phyloP scores from a whole-genome alignment of 2,113 vertebrate genomes.

The Acanthisitta chloris region DNA sequence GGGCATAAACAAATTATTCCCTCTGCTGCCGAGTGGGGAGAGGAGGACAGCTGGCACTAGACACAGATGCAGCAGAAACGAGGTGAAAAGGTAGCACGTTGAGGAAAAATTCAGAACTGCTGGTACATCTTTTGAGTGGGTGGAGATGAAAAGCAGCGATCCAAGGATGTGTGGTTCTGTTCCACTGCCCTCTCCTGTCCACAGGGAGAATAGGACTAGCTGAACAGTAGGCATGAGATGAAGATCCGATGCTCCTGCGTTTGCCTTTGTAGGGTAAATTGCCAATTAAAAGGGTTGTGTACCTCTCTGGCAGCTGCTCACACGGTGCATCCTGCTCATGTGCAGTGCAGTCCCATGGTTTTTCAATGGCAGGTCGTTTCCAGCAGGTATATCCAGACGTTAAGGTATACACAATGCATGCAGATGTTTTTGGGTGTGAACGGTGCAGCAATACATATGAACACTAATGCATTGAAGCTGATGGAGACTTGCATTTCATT shows the following conservation, averaged over 20 bases:
- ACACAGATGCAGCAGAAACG: not conserved
- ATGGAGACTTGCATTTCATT: not conserved
- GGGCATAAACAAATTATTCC: conserved; percentile 1
- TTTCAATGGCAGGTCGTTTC: not conserved
- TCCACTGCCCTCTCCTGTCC: conserved; percentile 48
- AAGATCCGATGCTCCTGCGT: accelerated
- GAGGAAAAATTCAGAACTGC: not conserved
- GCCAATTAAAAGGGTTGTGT: not conserved
- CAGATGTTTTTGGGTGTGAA: not conserved
- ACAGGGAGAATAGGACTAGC: not conserved
- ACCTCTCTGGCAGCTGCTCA: not conserved
- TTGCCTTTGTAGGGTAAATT: not conserved
- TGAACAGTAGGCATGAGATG: not conserved
- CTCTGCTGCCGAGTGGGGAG: not conserved
- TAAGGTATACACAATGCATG: not conserved
- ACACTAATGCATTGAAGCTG: not conserved
- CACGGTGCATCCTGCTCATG: not conserved
- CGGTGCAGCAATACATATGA: not conserved
- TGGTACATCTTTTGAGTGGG: not conserved
- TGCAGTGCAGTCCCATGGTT: not conserved
- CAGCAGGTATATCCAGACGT: not conserved
- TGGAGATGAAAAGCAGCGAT: conserved; percentile 12
- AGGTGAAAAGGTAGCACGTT: not conserved
- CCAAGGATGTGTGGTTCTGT: not conserved
- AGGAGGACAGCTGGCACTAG: not conserved